phyloP scores from a whole-genome alignment of 2,797 vertebrate species.

The Loris lydekkerianus region DNA sequence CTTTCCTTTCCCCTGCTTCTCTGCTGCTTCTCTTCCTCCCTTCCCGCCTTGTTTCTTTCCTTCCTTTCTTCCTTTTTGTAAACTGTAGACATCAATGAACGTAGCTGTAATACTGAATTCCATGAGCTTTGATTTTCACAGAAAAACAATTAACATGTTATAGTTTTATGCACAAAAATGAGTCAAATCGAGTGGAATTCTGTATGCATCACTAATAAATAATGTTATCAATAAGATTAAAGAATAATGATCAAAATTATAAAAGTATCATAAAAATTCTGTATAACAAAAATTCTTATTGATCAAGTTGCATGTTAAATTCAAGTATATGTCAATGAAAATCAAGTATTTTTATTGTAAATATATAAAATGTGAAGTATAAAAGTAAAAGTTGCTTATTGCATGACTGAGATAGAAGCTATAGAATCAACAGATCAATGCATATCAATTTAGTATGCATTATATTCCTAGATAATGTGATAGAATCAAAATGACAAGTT shows the following conservation, averaged over 20 bases:
- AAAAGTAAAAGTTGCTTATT: not conserved
- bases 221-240: not conserved
- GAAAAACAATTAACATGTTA: not conserved
- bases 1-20: too few relatives aligned
- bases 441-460: not conserved
- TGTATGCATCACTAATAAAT: not conserved
- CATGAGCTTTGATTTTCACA: slow-evolving; percentile 4
- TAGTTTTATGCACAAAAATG: not conserved
- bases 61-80: not conserved
- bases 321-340: not conserved
- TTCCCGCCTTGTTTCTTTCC: not conserved
- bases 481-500: not conserved
- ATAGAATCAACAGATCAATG: not conserved
- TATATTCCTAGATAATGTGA: not conserved
- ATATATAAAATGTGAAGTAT: not conserved
- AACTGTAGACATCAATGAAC: not conserved
- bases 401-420: not conserved
- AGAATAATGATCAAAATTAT: not conserved
- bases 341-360: not conserved
- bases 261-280: not conserved
- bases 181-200: not conserved
- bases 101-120: not conserved
- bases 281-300: not conserved
- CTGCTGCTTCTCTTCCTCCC: too few relatives aligned
- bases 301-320: not conserved